These are phyloP conservation scores for Chloroceryle inda DNA, from an alignment of 2,797 vertebrate genomes.

Conservation along the genomic window DNA sequence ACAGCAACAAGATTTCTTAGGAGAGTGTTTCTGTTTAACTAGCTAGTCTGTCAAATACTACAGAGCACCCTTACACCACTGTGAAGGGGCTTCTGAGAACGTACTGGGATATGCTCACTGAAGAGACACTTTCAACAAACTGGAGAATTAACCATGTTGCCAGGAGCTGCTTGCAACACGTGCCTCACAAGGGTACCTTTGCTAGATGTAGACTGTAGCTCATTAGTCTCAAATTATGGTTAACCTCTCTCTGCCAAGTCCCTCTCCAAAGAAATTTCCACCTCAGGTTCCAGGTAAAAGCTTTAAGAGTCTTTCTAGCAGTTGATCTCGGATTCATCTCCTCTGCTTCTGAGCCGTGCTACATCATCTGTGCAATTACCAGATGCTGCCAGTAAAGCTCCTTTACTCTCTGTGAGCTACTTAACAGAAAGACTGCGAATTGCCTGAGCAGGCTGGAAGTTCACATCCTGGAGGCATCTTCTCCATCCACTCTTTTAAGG, in stretches of 20 bases:
- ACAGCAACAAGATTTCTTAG: accelerated
- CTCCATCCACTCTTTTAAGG: neutral
- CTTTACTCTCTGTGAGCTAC: neutral
- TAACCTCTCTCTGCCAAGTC: neutral
- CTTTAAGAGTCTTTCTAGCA: neutral
- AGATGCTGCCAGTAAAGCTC: neutral
- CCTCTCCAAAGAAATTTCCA: neutral
- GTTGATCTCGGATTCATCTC: neutral
- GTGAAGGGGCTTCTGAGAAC: neutral
- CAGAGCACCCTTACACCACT: neutral
- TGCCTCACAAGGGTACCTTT: neutral
- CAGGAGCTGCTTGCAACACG: neutral
- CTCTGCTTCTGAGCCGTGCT: neutral
- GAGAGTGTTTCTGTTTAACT: too few relatives aligned
- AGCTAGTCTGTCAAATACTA: neutral
- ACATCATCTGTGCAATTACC: neutral
- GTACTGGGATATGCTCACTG: neutral
- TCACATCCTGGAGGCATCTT: neutral
- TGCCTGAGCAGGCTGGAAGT: neutral
- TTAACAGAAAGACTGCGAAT: neutral
- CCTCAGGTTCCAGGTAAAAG: neutral
- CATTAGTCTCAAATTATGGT: neutral
- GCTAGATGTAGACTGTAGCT: neutral
- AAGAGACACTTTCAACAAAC: neutral
- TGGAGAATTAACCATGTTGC: neutral